Evolutionary conservation across 2,888 invertebrate species (phyloP).

Genomic region (Danaus chrysippus): DNA sequence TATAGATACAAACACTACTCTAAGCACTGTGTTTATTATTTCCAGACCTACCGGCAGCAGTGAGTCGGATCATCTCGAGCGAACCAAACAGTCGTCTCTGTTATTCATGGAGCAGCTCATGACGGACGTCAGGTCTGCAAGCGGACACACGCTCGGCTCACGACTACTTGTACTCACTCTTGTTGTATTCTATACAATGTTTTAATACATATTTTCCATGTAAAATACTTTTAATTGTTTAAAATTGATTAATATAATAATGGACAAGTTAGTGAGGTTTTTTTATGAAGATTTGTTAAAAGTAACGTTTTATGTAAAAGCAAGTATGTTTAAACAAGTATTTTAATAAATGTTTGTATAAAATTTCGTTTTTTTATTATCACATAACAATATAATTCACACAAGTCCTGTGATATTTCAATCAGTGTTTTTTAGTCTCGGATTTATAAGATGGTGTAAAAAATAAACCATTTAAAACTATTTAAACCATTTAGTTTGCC

Average conservation of each 20-base stretch:
- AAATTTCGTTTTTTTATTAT: slow-evolving; percentile 16
- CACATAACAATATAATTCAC: slow-evolving; percentile 19
- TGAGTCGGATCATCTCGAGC: slow-evolving; percentile 41
- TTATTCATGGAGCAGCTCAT: slow-evolving; percentile 35
- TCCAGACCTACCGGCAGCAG: slow-evolving; percentile 41
- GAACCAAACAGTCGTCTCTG: slow-evolving; percentile 34
- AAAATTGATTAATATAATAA: neutral
- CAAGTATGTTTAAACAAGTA: slow-evolving; percentile 17
- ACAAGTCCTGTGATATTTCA: too few species aligned
- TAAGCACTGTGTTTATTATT: slow-evolving; percentile 4
- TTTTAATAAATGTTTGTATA: slow-evolving; percentile 21
- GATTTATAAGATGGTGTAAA: too few species aligned
- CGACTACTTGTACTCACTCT: slow-evolving; percentile 10
- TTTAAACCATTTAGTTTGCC: too few species aligned
- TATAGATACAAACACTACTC: neutral
- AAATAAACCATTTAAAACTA: too few species aligned
- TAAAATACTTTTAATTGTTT: too few species aligned
- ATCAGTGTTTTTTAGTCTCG: too few species aligned
- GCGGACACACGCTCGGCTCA: slow-evolving; percentile 10
- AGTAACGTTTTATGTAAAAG: slow-evolving; percentile 2
- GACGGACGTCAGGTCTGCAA: slow-evolving; percentile 15
- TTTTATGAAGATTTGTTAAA: neutral
- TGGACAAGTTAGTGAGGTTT: neutral
- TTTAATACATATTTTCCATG: slow-evolving; percentile 24
- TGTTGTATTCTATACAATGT: slow-evolving; percentile 11